Evolutionary conservation across 2,797 vertebrate species (phyloP), one percentile per base, ranked within the genome.

Genomic region (Spinibarbus caldwelli): DNA sequence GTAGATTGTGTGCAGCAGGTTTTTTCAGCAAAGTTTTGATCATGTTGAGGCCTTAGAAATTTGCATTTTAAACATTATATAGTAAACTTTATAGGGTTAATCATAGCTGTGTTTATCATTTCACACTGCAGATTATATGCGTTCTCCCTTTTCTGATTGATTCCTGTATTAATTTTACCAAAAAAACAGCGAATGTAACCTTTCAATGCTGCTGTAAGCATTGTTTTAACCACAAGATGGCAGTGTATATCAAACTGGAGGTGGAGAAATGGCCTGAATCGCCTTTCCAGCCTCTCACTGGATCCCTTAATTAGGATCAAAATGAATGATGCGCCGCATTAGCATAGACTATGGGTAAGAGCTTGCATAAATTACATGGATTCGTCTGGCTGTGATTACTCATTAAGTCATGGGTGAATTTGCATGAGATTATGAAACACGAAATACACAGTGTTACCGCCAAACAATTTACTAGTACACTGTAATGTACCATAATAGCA

Each of bases 191-290:
- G n/a, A n/a, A n/a, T n/a, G n/a, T 47, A 10, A 49, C 38, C 36
- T 73, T 31, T 38, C 4, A 12, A 62, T 59, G 54, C 14, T 41
- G 38, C 57, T n/a, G 47, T 10, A 70, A 11, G 4, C 38, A 62
- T 17, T 6, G 26, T 43, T 57, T 31, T 23, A 68, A 64, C 91
- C 90, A 90, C 89, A 89, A 91, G 90, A 90, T 91, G 92, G 91
- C 90, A 90, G 87, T 90, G 57, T 57, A 52, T 91, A 80, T 87
- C 71, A 76, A 49, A 76, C 15, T 86, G 73, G n/a, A n/a, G n/a
- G n/a, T n/a, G n/a, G n/a, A 38, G n/a, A 72, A 19, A 38, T 0
- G 23, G 17, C 8, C 23, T 38, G 43, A 29, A 11, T 34, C 31
- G 7, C 31, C 36, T 59, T 31, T 75, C 11, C 14, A 21, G 41